Evolutionary conservation across 2,797 vertebrate species (phyloP).

Genomic region (Morelia viridis): DNA sequence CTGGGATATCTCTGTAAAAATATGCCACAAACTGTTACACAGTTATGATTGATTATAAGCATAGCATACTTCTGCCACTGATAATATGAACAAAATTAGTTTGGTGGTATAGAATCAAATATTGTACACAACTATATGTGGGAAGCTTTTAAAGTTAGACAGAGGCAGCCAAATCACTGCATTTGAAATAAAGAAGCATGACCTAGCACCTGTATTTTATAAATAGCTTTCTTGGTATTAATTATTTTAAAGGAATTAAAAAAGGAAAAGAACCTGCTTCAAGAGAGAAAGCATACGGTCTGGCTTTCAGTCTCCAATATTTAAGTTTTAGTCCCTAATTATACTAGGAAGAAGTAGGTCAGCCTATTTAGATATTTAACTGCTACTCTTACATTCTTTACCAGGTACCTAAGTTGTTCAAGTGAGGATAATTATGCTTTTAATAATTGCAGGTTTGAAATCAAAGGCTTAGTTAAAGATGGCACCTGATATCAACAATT

Average conservation of each 20-base stretch:
- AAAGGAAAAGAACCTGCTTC: neutral
- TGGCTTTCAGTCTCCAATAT: neutral
- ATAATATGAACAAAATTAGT: neutral
- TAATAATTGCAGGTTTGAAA: slow-evolving; percentile 41
- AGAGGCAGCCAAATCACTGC: neutral
- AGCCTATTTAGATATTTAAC: slow-evolving; percentile 2
- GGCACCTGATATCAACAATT: slow-evolving; percentile 44
- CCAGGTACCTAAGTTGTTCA: slow-evolving; percentile 14
- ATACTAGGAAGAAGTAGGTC: slow-evolving; percentile 11
- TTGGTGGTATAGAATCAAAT: neutral
- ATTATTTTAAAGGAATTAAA: neutral
- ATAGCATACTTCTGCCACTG: neutral
- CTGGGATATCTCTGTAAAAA: slow-evolving; percentile 27
- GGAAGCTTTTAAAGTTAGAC: neutral
- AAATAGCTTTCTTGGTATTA: neutral
- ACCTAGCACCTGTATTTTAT: neutral
- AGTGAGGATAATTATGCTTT: slow-evolving; percentile 31
- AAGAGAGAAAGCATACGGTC: neutral
- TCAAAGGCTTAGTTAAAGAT: slow-evolving; percentile 41
- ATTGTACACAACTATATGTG: neutral
- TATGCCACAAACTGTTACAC: neutral
- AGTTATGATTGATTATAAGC: slow-evolving; percentile 12
- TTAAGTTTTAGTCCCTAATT: slow-evolving; percentile 12
- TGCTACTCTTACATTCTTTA: slow-evolving; percentile 24
- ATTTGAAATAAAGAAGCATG: slow-evolving; percentile 27